phyloP scores from a whole-genome alignment of 2,888 invertebrate species.

The Chromoteleia sp. region DNA sequence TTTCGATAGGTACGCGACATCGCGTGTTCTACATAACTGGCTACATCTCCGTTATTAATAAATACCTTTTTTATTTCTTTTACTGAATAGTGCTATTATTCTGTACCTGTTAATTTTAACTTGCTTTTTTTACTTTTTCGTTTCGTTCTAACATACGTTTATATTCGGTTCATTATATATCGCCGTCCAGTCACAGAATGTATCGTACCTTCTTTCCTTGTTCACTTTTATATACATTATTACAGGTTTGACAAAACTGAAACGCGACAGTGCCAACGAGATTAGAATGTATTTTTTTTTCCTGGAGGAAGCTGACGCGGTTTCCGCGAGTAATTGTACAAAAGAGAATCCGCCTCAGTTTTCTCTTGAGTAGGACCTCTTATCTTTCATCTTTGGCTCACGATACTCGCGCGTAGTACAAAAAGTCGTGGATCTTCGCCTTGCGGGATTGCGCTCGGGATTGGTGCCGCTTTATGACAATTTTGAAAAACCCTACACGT shows the following conservation, averaged over 20 bases:
- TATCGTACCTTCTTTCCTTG: conserved; percentile 46
- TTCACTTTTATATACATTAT: conserved; percentile 65
- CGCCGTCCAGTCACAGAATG: conserved; percentile 57
- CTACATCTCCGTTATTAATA: conserved; percentile 74
- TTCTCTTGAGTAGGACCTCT: conserved; percentile 33
- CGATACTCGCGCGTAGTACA: conserved; percentile 53
- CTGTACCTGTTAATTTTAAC: conserved; percentile 35
- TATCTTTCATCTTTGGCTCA: conserved; percentile 22
- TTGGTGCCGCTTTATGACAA: conserved; percentile 55
- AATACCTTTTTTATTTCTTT: conserved; percentile 51
- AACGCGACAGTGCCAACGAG: conserved; percentile 61
- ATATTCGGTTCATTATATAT: conserved; percentile 54
- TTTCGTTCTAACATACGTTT: conserved; percentile 41
- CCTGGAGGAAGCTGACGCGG: conserved; percentile 54
- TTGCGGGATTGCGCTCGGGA: conserved; percentile 14
- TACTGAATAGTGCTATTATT: conserved; percentile 42
- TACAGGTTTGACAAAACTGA: conserved; percentile 61
- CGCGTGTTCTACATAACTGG: conserved; percentile 72
- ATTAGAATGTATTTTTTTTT: conserved; percentile 30
- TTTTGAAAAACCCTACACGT: conserved; percentile 62
- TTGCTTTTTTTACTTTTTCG: conserved; percentile 16
- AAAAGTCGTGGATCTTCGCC: conserved; percentile 54
- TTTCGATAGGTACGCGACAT: conserved; percentile 74
- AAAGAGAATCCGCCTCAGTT: conserved; percentile 65
- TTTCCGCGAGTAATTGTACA: conserved; percentile 67